phyloP scores from a whole-genome alignment of 2,888 invertebrate genomes.

The Thera britannica region DNA sequence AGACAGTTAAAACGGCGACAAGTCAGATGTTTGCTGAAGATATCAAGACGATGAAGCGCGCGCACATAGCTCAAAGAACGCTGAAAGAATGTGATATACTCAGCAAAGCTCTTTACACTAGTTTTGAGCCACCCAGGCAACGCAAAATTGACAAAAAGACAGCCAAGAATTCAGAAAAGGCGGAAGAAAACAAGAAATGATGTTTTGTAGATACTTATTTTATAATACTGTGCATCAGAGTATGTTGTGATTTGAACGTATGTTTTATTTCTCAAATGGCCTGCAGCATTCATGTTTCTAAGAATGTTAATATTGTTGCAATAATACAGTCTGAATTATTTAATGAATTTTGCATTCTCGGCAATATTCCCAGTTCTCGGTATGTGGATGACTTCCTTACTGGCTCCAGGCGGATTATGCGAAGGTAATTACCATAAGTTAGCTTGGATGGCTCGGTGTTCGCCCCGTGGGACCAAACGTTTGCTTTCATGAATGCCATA shows the following conservation, averaged over 20 bases:
- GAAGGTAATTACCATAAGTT: conserved; percentile 79
- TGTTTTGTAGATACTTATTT: neutral
- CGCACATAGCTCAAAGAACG: conserved; percentile 47
- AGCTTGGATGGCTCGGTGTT: conserved; percentile 61
- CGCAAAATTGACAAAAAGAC: conserved; percentile 9
- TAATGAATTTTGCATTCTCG: conserved; percentile 26
- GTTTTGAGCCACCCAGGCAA: conserved; percentile 49
- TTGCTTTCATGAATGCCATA: conserved; percentile 81
- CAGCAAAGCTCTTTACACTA: conserved; percentile 45
- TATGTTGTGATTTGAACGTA: no score
- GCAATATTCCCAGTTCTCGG: conserved; percentile 24
- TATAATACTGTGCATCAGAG: no score
- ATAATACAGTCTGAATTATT: conserved; percentile 12
- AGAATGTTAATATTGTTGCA: conserved; percentile 6
- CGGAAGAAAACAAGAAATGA: conserved; percentile 9
- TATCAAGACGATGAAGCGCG: conserved; percentile 45
- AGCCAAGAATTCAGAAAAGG: conserved; percentile 27
- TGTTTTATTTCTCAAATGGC: neutral
- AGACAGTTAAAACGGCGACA: conserved; percentile 47
- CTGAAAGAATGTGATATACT: conserved; percentile 50
- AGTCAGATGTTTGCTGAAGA: conserved; percentile 48
- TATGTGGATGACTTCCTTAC: conserved; percentile 31
- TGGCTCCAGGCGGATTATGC: conserved; percentile 64
- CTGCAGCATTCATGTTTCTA: conserved; percentile 1
- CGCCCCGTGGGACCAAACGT: conserved; percentile 72